A percentile compares a stretch with the other conserved stretches of the same genome.
Conservation (phyloP, 2,888 invertebrate genomes). For the Nephrocerus scutellatus region DNA sequence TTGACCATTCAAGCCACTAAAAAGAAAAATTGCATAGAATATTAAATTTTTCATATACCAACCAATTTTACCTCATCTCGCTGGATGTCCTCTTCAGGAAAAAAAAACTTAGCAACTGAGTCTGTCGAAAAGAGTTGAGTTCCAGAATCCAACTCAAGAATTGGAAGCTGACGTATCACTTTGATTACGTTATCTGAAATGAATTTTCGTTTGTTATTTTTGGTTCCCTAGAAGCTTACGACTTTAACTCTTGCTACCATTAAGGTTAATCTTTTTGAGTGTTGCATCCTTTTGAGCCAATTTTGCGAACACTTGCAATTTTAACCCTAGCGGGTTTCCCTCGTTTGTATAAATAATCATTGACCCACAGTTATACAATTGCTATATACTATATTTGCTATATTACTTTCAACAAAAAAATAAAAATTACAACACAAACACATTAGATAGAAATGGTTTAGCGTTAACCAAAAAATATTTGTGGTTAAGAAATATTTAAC, state of each 20-base stretch:
- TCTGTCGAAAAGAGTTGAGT: conserved; percentile 63
- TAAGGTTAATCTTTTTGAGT: conserved; percentile 54
- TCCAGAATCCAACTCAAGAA: conserved; percentile 57
- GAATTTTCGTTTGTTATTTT: conserved; percentile 5
- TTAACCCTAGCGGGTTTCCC: conserved; percentile 69
- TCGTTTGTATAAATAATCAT: conserved; percentile 70
- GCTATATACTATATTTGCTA: neutral
- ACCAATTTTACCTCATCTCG: conserved; percentile 42
- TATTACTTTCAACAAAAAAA: conserved; percentile 12
- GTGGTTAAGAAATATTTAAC: too few species aligned
- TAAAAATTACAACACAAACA: conserved; percentile 6
- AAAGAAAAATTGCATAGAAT: conserved; percentile 9
- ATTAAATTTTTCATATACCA: conserved; percentile 18
- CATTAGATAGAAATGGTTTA: too few species aligned
- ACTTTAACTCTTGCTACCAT: conserved; percentile 50
- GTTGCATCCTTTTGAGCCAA: conserved; percentile 55
- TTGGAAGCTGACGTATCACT: conserved; percentile 58
- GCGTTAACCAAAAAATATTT: too few species aligned
- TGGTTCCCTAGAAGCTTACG: neutral
- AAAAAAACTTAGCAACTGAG: conserved; percentile 61
- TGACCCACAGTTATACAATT: conserved; percentile 3
- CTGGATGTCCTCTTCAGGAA: conserved; percentile 49
- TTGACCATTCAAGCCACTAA: conserved; percentile 64
- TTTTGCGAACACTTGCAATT: conserved; percentile 64
- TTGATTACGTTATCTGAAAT: conserved; percentile 49